These are phyloP conservation scores for Narcine bancroftii DNA, from an alignment of 2,113 vertebrate genomes.

Conservation along the genomic window DNA sequence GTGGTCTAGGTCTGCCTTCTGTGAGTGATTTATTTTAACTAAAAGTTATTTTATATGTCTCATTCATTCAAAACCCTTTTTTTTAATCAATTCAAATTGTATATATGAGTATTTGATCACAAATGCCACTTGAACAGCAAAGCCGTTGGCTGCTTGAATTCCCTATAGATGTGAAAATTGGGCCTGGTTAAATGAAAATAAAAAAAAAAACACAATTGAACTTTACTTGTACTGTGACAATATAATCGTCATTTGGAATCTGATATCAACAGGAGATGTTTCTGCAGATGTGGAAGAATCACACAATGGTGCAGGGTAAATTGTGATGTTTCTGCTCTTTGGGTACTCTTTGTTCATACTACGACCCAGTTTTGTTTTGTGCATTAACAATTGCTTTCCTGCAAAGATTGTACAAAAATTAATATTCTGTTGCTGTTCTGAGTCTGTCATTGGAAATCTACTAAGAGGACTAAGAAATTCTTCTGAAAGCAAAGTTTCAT, in stretches of 20 bases:
- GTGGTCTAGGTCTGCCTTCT: not conserved
- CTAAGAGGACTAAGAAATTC: not conserved
- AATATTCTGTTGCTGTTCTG: not conserved
- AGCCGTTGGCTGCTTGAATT: not conserved
- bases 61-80: not conserved
- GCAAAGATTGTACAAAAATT: not conserved
- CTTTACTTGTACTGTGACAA: conserved; percentile 16
- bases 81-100: not conserved
- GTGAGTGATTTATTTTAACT: not conserved
- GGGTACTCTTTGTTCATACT: too few species aligned
- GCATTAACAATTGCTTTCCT: not conserved
- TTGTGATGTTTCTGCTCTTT: not conserved
- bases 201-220: not conserved
- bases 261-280: not conserved
- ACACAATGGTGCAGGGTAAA: not conserved
- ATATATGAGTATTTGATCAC: not conserved
- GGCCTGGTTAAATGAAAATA: not conserved
- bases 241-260: not conserved
- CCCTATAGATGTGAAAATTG: not conserved
- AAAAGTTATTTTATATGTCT: conserved; percentile 3
- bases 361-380: not conserved
- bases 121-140: not conserved
- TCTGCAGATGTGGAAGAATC: not conserved
- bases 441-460: not conserved
- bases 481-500: not conserved